Percentiles rank a stretch among this genome's conserved stretches.
These are phyloP conservation scores for Excalfactoria chinensis DNA, from an alignment of 2,113 vertebrate genomes.

Conservation along the genomic window DNA sequence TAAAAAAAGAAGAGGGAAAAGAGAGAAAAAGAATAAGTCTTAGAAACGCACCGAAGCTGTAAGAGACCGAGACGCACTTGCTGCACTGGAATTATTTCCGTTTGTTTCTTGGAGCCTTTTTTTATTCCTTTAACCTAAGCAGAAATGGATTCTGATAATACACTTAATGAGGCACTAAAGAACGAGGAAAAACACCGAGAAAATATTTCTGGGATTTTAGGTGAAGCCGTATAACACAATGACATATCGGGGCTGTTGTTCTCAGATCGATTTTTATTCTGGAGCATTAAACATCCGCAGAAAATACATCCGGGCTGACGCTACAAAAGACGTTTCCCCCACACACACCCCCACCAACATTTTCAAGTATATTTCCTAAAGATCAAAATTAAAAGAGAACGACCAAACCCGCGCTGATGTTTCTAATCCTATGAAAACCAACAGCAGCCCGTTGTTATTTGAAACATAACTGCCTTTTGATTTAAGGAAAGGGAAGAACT, in stretches of 20 bases:
- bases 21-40: background rate
- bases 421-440: background rate
- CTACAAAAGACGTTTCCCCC: conserved; percentile 29
- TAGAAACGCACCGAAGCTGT: background rate
- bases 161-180: conserved; percentile 9
- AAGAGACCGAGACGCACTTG: background rate
- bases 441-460: background rate
- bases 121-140: background rate
- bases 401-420: background rate
- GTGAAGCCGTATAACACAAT: conserved; percentile 17
- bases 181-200: background rate
- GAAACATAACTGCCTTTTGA: conserved; percentile 51
- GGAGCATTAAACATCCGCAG: conserved; percentile 70
- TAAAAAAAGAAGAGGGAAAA: background rate
- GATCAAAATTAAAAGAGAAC: background rate
- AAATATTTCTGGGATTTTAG: background rate
- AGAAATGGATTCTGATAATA: background rate
- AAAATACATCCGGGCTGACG: conserved; percentile 61
- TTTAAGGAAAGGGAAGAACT: conserved; percentile 23
- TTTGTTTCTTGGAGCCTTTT: background rate
- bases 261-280: conserved; percentile 73
- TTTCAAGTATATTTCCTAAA: background rate
- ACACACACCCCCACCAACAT: background rate
- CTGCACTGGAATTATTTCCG: background rate
- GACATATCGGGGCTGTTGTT: conserved; percentile 22